Evolutionary conservation across 2,113 vertebrate species (phyloP).

Genomic region (Rutilus rutilus): DNA sequence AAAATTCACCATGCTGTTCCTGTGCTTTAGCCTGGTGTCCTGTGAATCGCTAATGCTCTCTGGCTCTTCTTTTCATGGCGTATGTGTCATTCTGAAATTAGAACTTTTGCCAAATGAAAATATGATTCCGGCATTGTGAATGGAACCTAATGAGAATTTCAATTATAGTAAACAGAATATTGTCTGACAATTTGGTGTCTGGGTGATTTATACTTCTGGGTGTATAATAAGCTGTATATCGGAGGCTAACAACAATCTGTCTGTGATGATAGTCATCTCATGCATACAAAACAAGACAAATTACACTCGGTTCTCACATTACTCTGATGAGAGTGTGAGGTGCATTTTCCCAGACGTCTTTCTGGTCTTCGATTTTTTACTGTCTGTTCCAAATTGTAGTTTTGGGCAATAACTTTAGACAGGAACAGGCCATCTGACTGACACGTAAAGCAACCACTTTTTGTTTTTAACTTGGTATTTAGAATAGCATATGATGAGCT

Average conservation of each 20-base stretch:
- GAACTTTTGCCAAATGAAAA: constrained; percentile 20
- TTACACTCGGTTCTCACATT: neutral
- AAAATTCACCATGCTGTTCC: constrained; percentile 38
- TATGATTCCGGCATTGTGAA: constrained; percentile 13
- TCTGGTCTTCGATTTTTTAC: constrained; percentile 11
- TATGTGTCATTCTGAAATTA: neutral
- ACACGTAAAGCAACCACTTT: no score
- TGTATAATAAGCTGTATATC: neutral
- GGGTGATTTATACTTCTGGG: constrained; percentile 18
- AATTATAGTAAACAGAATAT: constrained; percentile 27
- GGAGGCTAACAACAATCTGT: constrained; percentile 3
- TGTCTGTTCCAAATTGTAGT: neutral
- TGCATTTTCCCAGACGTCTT: neutral
- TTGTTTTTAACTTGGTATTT: neutral
- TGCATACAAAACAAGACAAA: constrained; percentile 8
- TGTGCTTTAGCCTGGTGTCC: constrained; percentile 28
- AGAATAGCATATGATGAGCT: neutral
- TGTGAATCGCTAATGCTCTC: constrained; percentile 15
- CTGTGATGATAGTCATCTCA: constrained; percentile 2
- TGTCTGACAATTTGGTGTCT: constrained; percentile 17
- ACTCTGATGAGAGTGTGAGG: neutral
- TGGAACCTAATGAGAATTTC: constrained; percentile 23
- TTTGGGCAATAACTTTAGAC: neutral
- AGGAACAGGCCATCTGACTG: neutral
- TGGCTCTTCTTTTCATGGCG: neutral